Evolutionary conservation across 2,113 vertebrate species (phyloP), one percentile per base, ranked within the genome.

Genomic region (Atherinomorus stipes): DNA sequence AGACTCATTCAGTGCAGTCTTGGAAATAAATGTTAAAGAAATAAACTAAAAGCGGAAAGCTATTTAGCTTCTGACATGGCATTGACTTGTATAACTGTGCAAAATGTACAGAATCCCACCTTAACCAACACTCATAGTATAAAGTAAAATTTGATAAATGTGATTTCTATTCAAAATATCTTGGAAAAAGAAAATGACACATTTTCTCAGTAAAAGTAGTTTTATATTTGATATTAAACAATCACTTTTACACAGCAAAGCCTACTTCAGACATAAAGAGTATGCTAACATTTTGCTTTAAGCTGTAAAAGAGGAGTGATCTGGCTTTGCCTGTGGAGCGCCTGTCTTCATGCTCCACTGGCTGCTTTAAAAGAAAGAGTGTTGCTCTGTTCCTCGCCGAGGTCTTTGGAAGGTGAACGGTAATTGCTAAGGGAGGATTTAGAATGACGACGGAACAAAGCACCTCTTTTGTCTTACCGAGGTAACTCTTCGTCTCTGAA

Each of bases 351-450:
- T 79, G 91, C 90, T 90, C 70, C 86, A 74, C 73, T 85, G 89
- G 61, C 65, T 76, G 50, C 75, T 83, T 90, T 86, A 78, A 85
- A 89, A 90, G 83, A 87, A 74, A 80, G 78, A 86, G 65, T 63
- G 85, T 83, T 85, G 81, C 87, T 88, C 80, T 83, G 81, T 83
- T 89, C 82, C 80, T 67, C 11, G n/a, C 64, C 4, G 78, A 91
- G 90, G 89, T 90, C 91, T 86, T 88, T 89, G 83, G 80, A 92
- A 91, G 91, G 90, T 92, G 89, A 92, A 74, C 84, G 66, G 74
- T 91, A 92, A 92, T 92, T 91, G 90, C 89, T 87, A 64, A 90
- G 86, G 87, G 86, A 89, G 88, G 90, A 89, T 90, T 89, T 89
- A 86, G 83, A 80, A 84, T 53, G 80, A 88, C 47, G 61, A 76